A percentile compares a stretch with the other conserved stretches of the same genome.
These are phyloP conservation scores for Zaprionus vittiger DNA, from an alignment of 1,140 invertebrate genomes.

Conservation along the genomic window DNA sequence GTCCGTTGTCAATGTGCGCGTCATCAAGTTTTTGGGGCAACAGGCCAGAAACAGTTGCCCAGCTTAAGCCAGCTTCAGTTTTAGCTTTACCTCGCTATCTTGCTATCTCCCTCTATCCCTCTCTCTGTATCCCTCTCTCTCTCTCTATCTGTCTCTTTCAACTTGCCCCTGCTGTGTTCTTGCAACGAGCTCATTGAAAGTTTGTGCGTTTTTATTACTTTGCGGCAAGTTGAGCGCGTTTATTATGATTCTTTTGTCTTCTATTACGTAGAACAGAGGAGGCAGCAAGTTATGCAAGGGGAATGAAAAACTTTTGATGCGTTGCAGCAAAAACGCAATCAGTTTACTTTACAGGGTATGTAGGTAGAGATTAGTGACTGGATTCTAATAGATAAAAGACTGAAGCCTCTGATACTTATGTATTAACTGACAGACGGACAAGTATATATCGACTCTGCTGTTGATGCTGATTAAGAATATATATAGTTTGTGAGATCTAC, in stretches of 20 bases:
- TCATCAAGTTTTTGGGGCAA: slow-evolving; percentile 70
- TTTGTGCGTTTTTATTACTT: slow-evolving; percentile 80
- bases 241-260: slow-evolving; percentile 64
- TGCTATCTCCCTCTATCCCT: background rate
- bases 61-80: slow-evolving; percentile 48
- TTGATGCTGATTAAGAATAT: too few relatives aligned
- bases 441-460: too few relatives aligned
- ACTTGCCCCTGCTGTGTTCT: slow-evolving; percentile 49
- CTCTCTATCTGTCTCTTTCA: background rate
- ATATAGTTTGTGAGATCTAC: too few relatives aligned
- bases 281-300: background rate
- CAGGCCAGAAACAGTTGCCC: slow-evolving; percentile 55
- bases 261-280: background rate
- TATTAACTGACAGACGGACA: too few relatives aligned
- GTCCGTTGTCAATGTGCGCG: slow-evolving; percentile 59
- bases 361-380: too few relatives aligned
- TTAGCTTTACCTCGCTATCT: slow-evolving; percentile 33
- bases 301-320: background rate
- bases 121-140: background rate
- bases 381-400: too few relatives aligned
- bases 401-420: too few relatives aligned
- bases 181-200: slow-evolving; percentile 70
- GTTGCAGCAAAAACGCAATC: too few relatives aligned
- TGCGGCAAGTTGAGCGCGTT: slow-evolving; percentile 54
- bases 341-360: too few relatives aligned